Percentiles rank a stretch among this genome's conserved stretches.
phyloP scores from a whole-genome alignment of 2,888 invertebrate species.

The Cabera pusaria region DNA sequence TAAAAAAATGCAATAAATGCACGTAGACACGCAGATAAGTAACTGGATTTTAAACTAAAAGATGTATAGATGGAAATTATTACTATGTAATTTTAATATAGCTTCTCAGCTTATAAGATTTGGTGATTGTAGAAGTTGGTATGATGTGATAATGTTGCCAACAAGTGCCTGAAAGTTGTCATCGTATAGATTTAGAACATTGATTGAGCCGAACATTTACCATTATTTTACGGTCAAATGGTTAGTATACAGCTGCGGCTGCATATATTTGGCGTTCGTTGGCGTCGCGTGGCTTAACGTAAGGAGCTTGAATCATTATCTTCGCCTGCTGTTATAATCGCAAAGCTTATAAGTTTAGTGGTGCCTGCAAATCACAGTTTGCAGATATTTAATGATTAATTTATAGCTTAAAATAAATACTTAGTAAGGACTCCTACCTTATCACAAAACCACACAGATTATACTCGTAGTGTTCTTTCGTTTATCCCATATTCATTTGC shows the following conservation, averaged over 20 bases:
- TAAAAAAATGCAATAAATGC: slow-evolving; percentile 24
- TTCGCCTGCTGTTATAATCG: slow-evolving; percentile 1
- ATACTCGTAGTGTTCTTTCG: slow-evolving; percentile 18
- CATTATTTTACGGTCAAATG: too few species aligned
- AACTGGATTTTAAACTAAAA: slow-evolving; percentile 41
- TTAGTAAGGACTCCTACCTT: slow-evolving; percentile 8
- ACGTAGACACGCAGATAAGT: too few species aligned
- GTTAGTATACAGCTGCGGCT: too few species aligned
- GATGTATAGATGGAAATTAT: slow-evolving; percentile 40
- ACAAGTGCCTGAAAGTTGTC: too few species aligned
- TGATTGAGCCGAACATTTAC: too few species aligned
- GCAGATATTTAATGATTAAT: slow-evolving; percentile 7
- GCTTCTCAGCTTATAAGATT: slow-evolving; percentile 31
- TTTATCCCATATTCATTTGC: slow-evolving; percentile 18
- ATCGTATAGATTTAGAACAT: too few species aligned
- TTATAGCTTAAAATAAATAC: slow-evolving; percentile 9
- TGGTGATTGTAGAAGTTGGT: slow-evolving; percentile 25
- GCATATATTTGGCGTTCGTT: too few species aligned
- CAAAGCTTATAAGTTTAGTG: slow-evolving; percentile 11
- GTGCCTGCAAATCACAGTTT: slow-evolving; percentile 7
- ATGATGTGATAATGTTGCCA: slow-evolving; percentile 13
- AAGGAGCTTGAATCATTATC: slow-evolving; percentile 3
- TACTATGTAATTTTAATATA: slow-evolving; percentile 4
- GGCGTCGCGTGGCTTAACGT: slow-evolving; percentile 4
- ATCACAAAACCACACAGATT: slow-evolving; percentile 17